These are phyloP conservation scores for Thumatha senex DNA, from an alignment of 2,888 invertebrate species.

Conservation along the genomic window DNA sequence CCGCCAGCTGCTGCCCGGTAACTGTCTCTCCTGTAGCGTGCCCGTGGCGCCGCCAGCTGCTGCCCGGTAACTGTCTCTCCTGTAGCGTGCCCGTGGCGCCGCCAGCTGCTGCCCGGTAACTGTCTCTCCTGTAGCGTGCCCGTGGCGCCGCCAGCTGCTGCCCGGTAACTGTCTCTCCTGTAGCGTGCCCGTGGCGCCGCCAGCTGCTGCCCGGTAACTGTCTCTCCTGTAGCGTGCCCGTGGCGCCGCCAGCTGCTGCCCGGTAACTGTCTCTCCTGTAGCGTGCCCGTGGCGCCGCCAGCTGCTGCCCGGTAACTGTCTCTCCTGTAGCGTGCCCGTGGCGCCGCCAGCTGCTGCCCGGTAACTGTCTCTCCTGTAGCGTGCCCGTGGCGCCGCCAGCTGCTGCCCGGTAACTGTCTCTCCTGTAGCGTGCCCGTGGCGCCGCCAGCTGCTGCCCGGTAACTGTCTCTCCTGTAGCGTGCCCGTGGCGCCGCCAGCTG, in stretches of 20 bases:
- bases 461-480: conserved; percentile 48
- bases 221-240: too few relatives aligned
- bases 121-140: conserved; percentile 94
- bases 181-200: conserved; percentile 54
- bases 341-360: conserved; percentile 71
- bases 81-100: too few relatives aligned
- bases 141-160: conserved; percentile 73
- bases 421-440: conserved; percentile 12
- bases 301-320: conserved; percentile 93
- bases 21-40: conserved; percentile 11
- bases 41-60: conserved; percentile 71
- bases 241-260: conserved; percentile 32
- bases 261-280: conserved; percentile 11
- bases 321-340: conserved; percentile 90
- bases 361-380: background rate
- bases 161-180: conserved; percentile 3
- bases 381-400: conserved; percentile 31
- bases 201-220: conserved; percentile 42
- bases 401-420: too few relatives aligned
- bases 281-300: conserved; percentile 16
- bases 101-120: too few relatives aligned
- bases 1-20: conserved; percentile 6
- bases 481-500: conserved; percentile 60
- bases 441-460: conserved; percentile 87
- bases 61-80: too few relatives aligned